A percentile compares a stretch with the other conserved stretches of the same genome.
These are phyloP conservation scores for Stichopus horrens DNA, from an alignment of 53 echinoderm and acorn worm genomes.

Conservation along the genomic window DNA sequence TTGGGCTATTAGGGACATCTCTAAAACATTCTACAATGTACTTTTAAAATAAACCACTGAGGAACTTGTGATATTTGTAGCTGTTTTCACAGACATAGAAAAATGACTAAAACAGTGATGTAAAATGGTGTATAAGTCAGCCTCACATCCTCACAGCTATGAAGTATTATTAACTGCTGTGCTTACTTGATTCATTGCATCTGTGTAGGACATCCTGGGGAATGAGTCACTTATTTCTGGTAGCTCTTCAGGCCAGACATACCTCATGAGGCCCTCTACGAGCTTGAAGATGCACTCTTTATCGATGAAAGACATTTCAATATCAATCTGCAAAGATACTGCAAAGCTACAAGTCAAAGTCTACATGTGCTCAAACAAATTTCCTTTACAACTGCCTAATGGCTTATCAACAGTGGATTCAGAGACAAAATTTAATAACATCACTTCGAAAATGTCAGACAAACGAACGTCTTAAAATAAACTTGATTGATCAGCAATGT, in stretches of 20 bases:
- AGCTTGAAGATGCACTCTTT: slow-evolving; percentile 18
- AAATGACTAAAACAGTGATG: too few species aligned
- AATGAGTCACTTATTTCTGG: neutral
- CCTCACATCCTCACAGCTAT: too few species aligned
- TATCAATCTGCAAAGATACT: slow-evolving; percentile 16
- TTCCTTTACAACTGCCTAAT: neutral
- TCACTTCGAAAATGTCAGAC: neutral
- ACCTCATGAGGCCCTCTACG: slow-evolving; percentile 19
- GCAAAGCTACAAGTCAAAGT: neutral
- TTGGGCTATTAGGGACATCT: too few species aligned
- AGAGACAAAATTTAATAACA: neutral
- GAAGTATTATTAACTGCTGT: too few species aligned
- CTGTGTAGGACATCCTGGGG: slow-evolving; percentile 7
- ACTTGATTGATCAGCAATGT: neutral
- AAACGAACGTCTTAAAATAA: neutral
- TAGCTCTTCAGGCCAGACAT: slow-evolving; percentile 18
- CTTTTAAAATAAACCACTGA: too few species aligned
- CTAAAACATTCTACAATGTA: too few species aligned
- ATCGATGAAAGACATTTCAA: slow-evolving; percentile 33
- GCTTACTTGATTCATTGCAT: slow-evolving; percentile 22
- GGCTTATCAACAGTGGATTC: neutral
- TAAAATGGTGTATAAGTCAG: too few species aligned
- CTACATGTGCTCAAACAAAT: neutral
- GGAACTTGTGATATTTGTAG: too few species aligned
- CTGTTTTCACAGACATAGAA: too few species aligned